Base-by-base conservation (phyloP, 2,888 invertebrate species). In the Colostygia pectinataria region DNA sequence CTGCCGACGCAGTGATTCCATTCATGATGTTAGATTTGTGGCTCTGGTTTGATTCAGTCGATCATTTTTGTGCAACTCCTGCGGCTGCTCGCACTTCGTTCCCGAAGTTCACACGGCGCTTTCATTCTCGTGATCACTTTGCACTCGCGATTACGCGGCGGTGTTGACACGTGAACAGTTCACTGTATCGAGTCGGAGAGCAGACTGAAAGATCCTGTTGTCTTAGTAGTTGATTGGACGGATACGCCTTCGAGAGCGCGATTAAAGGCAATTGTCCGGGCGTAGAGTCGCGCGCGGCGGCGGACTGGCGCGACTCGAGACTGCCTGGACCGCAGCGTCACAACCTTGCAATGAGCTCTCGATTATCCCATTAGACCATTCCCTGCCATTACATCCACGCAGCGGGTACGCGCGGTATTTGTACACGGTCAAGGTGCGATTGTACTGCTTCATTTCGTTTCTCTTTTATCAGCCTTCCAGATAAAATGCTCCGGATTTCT, bases 331-430 rank as follows among this genome's bases (percentile, higher is more conserved):
- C 65, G 63, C 53, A 41, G 50, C 77, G 76, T 76, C 79, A 78
- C 87, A 87, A 86, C 89, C 89, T 89, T 88, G 89, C 80, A 75
- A 74, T 80, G 80, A 81, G 81, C 74, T 76, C 75, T 75, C 88
- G 79, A 80, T 89, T 89, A 89, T 89, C 77, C 81, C 85, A 89
- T 89, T 88, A 86, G 74, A 71, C 78, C 81, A 77, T 78, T 83
- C 80, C 74, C 81, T 83, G 80, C 74, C 74, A 80, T 82, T 80
- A 80, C 72, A 73, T 53, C 74, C 71, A 76, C 80, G 76, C 75
- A 77, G 78, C 74, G 77, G 77, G 82, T 80, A 79, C 72, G 67
- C 70, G 68, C 63, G 53, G 18, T 63, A 82, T 83, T 83, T 81
- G 80, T 77, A 68, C 85, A 88, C 81, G 85, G 86, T 85, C 88